Evolutionary conservation across 2,888 invertebrate species (phyloP).

Genomic region (Holacanthella duospinosa): DNA sequence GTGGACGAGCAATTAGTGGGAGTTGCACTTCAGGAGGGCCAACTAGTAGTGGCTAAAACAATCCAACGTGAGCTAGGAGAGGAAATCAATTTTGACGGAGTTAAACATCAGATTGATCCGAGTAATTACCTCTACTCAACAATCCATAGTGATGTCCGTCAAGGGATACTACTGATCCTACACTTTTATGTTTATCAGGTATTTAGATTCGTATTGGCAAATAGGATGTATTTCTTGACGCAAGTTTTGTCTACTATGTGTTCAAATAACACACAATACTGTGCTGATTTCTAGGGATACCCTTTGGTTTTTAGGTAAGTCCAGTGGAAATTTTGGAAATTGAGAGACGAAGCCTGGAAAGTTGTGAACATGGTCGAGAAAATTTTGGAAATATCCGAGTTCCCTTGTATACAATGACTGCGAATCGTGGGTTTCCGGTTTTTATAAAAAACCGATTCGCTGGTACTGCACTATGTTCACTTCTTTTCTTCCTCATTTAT

Average conservation of each 20-base stretch:
- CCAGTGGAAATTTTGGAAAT: slow-evolving; percentile 40
- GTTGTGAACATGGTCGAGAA: slow-evolving; percentile 45
- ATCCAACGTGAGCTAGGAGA: slow-evolving; percentile 46
- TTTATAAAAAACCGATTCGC: slow-evolving; percentile 46
- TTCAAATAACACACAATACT: not conserved
- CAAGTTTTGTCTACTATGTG: not conserved
- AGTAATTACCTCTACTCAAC: slow-evolving; percentile 40
- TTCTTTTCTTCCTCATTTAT: slow-evolving; percentile 38
- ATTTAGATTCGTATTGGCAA: no score
- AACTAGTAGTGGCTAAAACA: slow-evolving; percentile 37
- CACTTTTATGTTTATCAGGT: slow-evolving; percentile 45
- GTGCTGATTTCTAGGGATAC: slow-evolving; percentile 40
- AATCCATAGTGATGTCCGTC: slow-evolving; percentile 37
- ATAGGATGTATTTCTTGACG: not conserved
- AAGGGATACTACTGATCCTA: slow-evolving; percentile 39
- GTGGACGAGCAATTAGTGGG: slow-evolving; percentile 43
- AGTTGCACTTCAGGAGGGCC: slow-evolving; percentile 19
- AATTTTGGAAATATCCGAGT: slow-evolving; percentile 45
- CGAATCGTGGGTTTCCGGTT: slow-evolving; percentile 45
- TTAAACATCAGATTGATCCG: slow-evolving; percentile 34
- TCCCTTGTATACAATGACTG: slow-evolving; percentile 45
- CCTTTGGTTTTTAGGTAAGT: slow-evolving; percentile 41
- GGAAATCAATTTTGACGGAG: slow-evolving; percentile 44
- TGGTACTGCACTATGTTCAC: slow-evolving; percentile 44
- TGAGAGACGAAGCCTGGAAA: slow-evolving; percentile 41